These are phyloP conservation scores for Lerema accius DNA, from an alignment of 1,140 invertebrate genomes.

Conservation along the genomic window DNA sequence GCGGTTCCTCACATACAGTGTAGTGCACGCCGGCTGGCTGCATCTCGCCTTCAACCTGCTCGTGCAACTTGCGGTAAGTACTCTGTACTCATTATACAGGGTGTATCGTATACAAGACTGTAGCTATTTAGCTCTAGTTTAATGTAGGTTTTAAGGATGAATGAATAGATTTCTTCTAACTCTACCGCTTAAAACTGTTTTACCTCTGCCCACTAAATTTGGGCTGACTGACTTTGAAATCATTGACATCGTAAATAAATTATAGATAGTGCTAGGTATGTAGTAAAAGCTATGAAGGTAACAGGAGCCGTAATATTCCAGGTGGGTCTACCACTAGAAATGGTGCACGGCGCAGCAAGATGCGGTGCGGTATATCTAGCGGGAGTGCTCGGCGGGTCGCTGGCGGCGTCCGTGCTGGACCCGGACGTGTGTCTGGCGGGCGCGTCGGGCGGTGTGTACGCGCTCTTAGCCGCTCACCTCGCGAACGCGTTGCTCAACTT, in stretches of 20 bases:
- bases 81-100: too few species aligned
- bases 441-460: constrained; percentile 97
- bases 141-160: too few species aligned
- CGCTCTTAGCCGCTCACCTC: constrained; percentile 95
- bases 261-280: too few species aligned
- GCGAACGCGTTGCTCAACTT: constrained; percentile 98
- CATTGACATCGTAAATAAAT: too few species aligned
- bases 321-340: constrained; percentile 96
- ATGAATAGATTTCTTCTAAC: too few species aligned
- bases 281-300: background rate
- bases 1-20: constrained; percentile 97
- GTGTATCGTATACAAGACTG: too few species aligned
- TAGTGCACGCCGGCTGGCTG: constrained; percentile 97
- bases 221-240: too few species aligned
- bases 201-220: too few species aligned
- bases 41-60: constrained; percentile 97
- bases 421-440: constrained; percentile 96
- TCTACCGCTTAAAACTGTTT: too few species aligned
- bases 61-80: constrained; percentile 87
- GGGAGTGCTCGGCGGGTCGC: constrained; percentile 95
- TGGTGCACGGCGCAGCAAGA: constrained; percentile 96
- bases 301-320: constrained; percentile 33
- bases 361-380: constrained; percentile 96
- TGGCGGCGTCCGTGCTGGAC: constrained; percentile 97
- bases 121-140: too few species aligned